These are phyloP conservation scores for Diorhabda elongata DNA, from an alignment of 1,140 invertebrate genomes.

Conservation along the genomic window DNA sequence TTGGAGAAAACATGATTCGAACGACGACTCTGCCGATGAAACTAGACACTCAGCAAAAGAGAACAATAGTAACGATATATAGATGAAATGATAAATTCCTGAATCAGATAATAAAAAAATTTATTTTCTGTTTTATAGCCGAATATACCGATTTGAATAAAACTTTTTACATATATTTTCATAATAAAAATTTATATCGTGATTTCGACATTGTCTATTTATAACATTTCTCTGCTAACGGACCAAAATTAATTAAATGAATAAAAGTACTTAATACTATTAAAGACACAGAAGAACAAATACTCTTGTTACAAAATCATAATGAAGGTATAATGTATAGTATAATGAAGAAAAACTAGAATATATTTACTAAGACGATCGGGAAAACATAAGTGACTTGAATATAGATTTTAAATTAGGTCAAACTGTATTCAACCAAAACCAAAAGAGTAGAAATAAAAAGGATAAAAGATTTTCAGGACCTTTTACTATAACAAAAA, in stretches of 20 bases:
- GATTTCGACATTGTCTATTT: neutral
- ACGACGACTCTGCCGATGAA: neutral
- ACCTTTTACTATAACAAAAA: neutral
- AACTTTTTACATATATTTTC: conserved; percentile 19
- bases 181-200: neutral
- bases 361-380: neutral
- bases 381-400: neutral
- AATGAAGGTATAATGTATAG: too few relatives aligned
- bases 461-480: conserved; percentile 4
- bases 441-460: conserved; percentile 1
- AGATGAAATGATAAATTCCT: conserved; percentile 9
- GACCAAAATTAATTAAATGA: conserved; percentile 17
- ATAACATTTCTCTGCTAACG: conserved; percentile 12
- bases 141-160: conserved; percentile 12
- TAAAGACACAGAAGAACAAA: conserved; percentile 20
- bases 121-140: conserved; percentile 16
- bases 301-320: conserved; percentile 21
- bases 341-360: too few relatives aligned
- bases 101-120: conserved; percentile 16
- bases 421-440: neutral
- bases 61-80: neutral
- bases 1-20: neutral
- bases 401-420: conserved; percentile 14
- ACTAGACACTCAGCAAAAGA: neutral
- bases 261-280: conserved; percentile 18